Base-by-base conservation (phyloP, 2,888 invertebrate species). In the Sesia apiformis region DNA sequence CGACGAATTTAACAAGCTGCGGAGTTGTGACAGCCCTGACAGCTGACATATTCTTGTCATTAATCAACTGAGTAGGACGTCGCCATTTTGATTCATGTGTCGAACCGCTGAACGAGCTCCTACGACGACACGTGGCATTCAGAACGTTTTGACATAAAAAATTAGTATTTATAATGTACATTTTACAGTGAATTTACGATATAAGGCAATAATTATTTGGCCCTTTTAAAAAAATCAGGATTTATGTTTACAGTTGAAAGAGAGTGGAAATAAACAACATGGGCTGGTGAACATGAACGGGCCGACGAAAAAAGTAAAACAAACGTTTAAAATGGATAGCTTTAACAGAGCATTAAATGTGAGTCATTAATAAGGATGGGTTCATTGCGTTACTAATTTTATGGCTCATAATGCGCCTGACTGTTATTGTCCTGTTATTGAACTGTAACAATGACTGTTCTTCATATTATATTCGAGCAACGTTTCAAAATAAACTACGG, bases 21-120 rank as follows among this genome's bases (percentile, higher is more conserved):
- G 67, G 73, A 81, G 84, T 86, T 87, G 88, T 87, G 87, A 86
- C 86, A 84, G 78, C 74, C 78, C 72, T 73, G 87, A 85, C 87
- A 81, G 82, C 76, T 85, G 88, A 88, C 84, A 84, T 84, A 89
- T 87, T 78, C 79, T 71, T 69, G 74, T 78, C 85, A 84, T 88
- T 87, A 84, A 86, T 88, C 86, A 84, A 72, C 65, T 66, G 72
- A 76, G 40, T 50, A 49, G 53, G 55, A 52, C 52, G 56, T 52
- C 50, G 50, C 50, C 50, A 50, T 50, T 50, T 50, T 50, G 50
- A 50, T 50, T 50, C 50, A 39, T 39, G 53, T 53, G 58, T 58
- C 58, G 56, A 58, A 58, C 54, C 43, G 55, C 56, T 52, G 52
- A 57, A 56, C 56, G 40, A 53, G 40, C 52, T 51, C 51, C 53